Conservation (phyloP, 2,888 invertebrate species). For the Nemoura dubitans region DNA sequence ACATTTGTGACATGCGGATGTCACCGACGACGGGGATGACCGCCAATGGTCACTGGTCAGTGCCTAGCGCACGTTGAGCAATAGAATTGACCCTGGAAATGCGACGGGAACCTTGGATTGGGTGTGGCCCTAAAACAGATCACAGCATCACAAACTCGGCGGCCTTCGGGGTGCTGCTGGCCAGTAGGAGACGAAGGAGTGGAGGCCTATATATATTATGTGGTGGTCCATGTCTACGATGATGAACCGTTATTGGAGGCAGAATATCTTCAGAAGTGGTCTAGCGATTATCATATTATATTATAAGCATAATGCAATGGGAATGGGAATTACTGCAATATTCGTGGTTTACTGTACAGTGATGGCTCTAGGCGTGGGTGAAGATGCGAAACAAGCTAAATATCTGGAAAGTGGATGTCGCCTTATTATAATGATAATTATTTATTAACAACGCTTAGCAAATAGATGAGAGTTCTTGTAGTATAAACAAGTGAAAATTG, state of each 20-base stretch:
- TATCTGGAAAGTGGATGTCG: not conserved
- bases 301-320: not conserved
- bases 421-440: not conserved
- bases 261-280: not conserved
- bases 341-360: not conserved
- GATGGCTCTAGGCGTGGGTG: not conserved
- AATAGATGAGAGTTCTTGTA: not conserved
- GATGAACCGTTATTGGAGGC: slow-evolving; percentile 29
- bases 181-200: not conserved
- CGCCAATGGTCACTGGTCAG: not conserved
- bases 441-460: not conserved
- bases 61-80: slow-evolving; percentile 1
- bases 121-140: slow-evolving; percentile 45
- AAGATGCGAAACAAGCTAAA: not conserved
- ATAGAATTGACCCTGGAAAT: slow-evolving; percentile 30
- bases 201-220: slow-evolving; percentile 15
- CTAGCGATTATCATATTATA: not conserved
- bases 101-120: slow-evolving; percentile 40
- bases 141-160: slow-evolving; percentile 30
- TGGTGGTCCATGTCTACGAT: not conserved
- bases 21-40: not conserved
- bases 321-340: not conserved
- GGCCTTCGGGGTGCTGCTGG: slow-evolving; percentile 25
- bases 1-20: not conserved
- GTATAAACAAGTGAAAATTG: not conserved